Conservation (phyloP, 2,888 invertebrate genomes). For the Thysanoteuthis rhombus region DNA sequence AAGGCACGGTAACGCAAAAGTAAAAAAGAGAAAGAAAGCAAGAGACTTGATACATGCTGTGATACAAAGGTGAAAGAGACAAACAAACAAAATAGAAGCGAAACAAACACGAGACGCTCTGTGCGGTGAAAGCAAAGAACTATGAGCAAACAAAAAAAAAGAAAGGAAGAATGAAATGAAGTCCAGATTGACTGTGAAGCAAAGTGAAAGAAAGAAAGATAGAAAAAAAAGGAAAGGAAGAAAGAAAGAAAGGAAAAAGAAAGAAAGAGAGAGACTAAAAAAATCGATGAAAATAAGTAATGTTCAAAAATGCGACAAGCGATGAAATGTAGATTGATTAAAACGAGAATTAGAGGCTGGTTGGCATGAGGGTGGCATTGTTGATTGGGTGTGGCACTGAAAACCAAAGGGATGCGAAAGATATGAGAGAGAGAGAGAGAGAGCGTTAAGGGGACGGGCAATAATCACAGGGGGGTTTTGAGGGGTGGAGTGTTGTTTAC, state of each 20-base stretch:
- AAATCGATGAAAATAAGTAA: not conserved
- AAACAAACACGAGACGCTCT: too few species aligned
- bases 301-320: not conserved
- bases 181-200: not conserved
- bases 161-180: not conserved
- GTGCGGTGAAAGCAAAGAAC: not conserved
- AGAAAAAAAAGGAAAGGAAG: not conserved
- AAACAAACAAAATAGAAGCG: not conserved
- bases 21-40: not conserved
- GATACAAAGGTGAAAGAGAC: not conserved
- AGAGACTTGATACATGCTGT: too few species aligned
- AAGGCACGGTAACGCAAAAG: rapidly evolving
- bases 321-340: not conserved
- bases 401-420: not conserved
- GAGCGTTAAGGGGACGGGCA: not conserved
- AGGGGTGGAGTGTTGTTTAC: not conserved
- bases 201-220: not conserved
- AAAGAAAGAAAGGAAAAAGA: not conserved
- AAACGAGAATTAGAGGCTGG: not conserved
- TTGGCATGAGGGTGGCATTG: not conserved
- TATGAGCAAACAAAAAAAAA: not conserved
- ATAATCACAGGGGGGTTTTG: too few species aligned
- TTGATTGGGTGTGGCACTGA: not conserved
- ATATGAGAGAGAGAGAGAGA: not conserved
- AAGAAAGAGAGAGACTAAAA: not conserved